Percentiles rank a stretch among this genome's conserved stretches.
These are phyloP conservation scores for Himalopsyche anomala DNA, from an alignment of 2,888 invertebrate genomes.

Conservation along the genomic window DNA sequence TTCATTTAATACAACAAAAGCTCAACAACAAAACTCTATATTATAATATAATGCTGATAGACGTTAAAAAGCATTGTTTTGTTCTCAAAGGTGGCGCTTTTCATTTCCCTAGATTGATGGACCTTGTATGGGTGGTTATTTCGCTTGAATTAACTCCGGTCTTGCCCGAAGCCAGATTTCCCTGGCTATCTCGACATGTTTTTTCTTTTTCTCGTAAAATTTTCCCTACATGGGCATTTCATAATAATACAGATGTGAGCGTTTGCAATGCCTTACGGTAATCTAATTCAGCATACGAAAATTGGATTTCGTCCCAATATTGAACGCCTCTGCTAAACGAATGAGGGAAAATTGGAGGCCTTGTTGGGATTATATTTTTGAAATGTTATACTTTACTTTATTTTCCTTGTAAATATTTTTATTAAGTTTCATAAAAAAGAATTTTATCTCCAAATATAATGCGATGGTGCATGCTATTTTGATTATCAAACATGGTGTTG, in stretches of 20 bases:
- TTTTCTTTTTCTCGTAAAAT: neutral
- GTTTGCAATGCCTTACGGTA: slow-evolving; percentile 41
- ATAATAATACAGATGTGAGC: slow-evolving; percentile 30
- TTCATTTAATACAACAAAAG: slow-evolving; percentile 16
- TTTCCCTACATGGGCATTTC: slow-evolving; percentile 36
- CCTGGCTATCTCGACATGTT: neutral
- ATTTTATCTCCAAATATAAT: too few species aligned
- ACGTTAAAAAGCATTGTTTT: slow-evolving; percentile 31
- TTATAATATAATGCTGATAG: neutral
- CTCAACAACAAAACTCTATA: neutral
- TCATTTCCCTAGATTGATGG: slow-evolving; percentile 48
- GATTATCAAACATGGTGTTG: too few species aligned
- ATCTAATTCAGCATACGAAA: slow-evolving; percentile 60
- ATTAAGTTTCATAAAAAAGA: too few species aligned
- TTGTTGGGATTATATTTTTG: slow-evolving; percentile 13
- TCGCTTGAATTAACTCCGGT: slow-evolving; percentile 58
- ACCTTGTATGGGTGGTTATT: slow-evolving; percentile 50
- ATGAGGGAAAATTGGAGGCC: slow-evolving; percentile 48
- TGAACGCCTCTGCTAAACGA: slow-evolving; percentile 60
- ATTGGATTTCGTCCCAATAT: slow-evolving; percentile 59
- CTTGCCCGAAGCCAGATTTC: slow-evolving; percentile 39
- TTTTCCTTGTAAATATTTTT: too few species aligned
- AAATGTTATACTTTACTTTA: slow-evolving; percentile 14
- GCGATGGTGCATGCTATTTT: too few species aligned
- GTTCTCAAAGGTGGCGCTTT: slow-evolving; percentile 36